Percentiles rank a stretch among this genome's conserved stretches.
These are phyloP conservation scores for Tenualosa thibaudeaui DNA, from an alignment of 2,797 vertebrate genomes.

Conservation along the genomic window DNA sequence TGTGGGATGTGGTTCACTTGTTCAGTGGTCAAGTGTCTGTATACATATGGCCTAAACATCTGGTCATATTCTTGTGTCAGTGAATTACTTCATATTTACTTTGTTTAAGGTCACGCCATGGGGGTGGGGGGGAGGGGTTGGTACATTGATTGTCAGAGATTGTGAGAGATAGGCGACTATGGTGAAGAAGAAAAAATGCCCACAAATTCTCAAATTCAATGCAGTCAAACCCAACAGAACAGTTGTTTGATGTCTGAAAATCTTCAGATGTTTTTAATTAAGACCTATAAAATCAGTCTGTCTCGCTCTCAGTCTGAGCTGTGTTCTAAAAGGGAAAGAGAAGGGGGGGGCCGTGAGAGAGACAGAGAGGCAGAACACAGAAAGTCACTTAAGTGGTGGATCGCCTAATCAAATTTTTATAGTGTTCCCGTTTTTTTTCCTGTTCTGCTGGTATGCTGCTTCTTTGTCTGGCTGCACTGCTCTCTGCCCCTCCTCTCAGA, in stretches of 20 bases:
- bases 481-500: slow-evolving; percentile 79
- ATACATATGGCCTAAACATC: background rate
- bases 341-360: slow-evolving; percentile 41
- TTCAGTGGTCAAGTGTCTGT: background rate
- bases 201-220: slow-evolving; percentile 54
- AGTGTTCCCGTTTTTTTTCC: slow-evolving; percentile 52
- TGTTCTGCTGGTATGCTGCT: slow-evolving; percentile 70
- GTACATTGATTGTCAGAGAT: slow-evolving; percentile 1
- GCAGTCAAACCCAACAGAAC: slow-evolving; percentile 59
- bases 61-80: background rate
- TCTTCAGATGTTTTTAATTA: slow-evolving; percentile 94
- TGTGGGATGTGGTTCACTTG: background rate
- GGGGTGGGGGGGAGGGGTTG: too few relatives aligned
- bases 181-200: slow-evolving; percentile 49
- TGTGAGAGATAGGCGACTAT: slow-evolving; percentile 35
- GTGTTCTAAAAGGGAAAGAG: slow-evolving; percentile 65
- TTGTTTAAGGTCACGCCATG: background rate
- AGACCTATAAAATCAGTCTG: slow-evolving; percentile 86
- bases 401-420: slow-evolving; percentile 76
- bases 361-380: slow-evolving; percentile 59
- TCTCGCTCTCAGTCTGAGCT: slow-evolving; percentile 70
- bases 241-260: slow-evolving; percentile 83
- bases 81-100: background rate
- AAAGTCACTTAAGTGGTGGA: slow-evolving; percentile 74
- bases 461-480: slow-evolving; percentile 89